Evolutionary conservation across 2,888 invertebrate species (phyloP).

Genomic region (Aplocera efformata): DNA sequence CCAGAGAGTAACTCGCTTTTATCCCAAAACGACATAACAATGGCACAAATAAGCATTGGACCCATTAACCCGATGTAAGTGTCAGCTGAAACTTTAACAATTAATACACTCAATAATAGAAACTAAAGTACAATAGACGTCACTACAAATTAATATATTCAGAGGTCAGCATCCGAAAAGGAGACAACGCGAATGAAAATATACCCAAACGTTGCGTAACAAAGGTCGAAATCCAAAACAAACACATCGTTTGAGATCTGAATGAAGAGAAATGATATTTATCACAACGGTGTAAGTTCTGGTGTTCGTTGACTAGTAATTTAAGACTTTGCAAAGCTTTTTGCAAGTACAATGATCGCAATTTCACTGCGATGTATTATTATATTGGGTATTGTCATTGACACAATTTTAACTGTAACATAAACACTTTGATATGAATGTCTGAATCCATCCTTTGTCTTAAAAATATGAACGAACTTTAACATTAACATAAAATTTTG

Average conservation of each 20-base stretch:
- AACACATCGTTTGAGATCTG: neutral
- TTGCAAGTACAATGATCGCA: slow-evolving; percentile 49
- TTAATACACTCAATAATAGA: slow-evolving; percentile 71
- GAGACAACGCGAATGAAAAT: slow-evolving; percentile 26
- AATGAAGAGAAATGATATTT: slow-evolving; percentile 15
- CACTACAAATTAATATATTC: slow-evolving; percentile 76
- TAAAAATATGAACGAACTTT: too few species aligned
- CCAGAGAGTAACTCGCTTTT: slow-evolving; percentile 44
- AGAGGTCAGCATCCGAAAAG: slow-evolving; percentile 61
- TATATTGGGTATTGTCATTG: neutral
- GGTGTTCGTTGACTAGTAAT: slow-evolving; percentile 21
- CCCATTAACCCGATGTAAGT: slow-evolving; percentile 69
- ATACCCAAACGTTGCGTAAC: slow-evolving; percentile 19
- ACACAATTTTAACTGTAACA: neutral
- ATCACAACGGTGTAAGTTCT: slow-evolving; percentile 19
- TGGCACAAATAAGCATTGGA: slow-evolving; percentile 61
- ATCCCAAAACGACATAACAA: slow-evolving; percentile 61
- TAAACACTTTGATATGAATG: too few species aligned
- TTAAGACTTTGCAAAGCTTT: slow-evolving; percentile 38
- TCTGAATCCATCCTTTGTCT: too few species aligned
- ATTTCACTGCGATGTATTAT: slow-evolving; percentile 39
- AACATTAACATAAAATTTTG: too few species aligned
- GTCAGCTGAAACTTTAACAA: slow-evolving; percentile 70
- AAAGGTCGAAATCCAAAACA: slow-evolving; percentile 31
- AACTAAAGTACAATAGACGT: slow-evolving; percentile 64